Base-by-base conservation (phyloP, 1,140 invertebrate genomes). In the Metopolophium dirhodum region DNA sequence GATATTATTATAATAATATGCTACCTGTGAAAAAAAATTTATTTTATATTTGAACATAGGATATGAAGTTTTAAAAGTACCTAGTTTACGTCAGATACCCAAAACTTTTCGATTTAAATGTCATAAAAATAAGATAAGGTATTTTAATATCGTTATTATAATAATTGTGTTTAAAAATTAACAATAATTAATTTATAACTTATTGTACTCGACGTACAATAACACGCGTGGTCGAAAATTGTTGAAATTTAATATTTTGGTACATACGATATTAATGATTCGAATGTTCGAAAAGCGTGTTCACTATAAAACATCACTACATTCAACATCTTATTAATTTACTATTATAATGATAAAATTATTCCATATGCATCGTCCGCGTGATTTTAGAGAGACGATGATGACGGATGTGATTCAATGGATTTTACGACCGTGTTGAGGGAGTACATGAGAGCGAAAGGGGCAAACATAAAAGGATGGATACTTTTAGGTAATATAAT, bases 381-480 rank as follows among this genome's bases (percentile, higher is more conserved):
- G 4, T n/a, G 26, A 47, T 49, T 23, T 41, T 54, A 90, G 35
- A 37, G 0, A 26, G 22, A 68, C 23, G 57, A 22, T 14, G 54
- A 20, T 20, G 41, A 57, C 11, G 37, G 3, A 30, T 86, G 82
- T 77, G 30, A 77, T 54, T 54, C 23, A 11, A 7, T 9, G 45
- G 37, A 93, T 57, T 93, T 93, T 26, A 23, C 23, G 35, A 45
- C 35, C 14, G 7, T 41, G 77, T 45, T 93, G 37, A 41, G 2
- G 7, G 91, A 93, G 47, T 93, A 93, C 14, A 86, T 93, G 91
- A 51, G 37, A 57, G 91, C 91, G 7, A 93, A 93, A 93, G 91
- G 91, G 2, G 35, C 91, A n/a, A 30, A 11, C 23, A 2, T 2
- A 54, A 93, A 54, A 57, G 91, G 91, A 57, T 93, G 91, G 91